Percentiles rank a stretch among this genome's conserved stretches.
Conservation (phyloP, 1,140 invertebrate species). For the Penaeus vannamei region DNA sequence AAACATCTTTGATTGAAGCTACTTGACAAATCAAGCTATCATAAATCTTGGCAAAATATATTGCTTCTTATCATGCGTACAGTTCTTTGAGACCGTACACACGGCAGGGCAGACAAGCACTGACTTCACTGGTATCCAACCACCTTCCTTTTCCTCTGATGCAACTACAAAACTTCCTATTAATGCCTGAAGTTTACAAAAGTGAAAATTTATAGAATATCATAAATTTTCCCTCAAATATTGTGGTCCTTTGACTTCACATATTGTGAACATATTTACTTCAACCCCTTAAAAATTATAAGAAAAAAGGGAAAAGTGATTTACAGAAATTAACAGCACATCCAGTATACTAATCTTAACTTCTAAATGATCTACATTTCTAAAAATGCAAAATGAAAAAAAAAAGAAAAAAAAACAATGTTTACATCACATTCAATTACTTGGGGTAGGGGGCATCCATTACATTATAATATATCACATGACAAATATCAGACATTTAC, state of each 20-base stretch:
- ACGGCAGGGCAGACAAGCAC: neutral
- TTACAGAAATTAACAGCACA: slow-evolving; percentile 57
- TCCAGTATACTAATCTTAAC: slow-evolving; percentile 58
- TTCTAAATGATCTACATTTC: slow-evolving; percentile 51
- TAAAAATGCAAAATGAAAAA: slow-evolving; percentile 58
- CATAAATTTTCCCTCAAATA: slow-evolving; percentile 45
- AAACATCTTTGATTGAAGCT: slow-evolving; percentile 42
- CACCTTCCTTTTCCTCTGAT: slow-evolving; percentile 10
- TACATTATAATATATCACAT: slow-evolving; percentile 45
- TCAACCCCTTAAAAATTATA: slow-evolving; percentile 37
- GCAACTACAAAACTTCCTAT: slow-evolving; percentile 51
- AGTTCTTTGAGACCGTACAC: slow-evolving; percentile 15
- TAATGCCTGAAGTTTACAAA: slow-evolving; percentile 52
- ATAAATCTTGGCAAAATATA: slow-evolving; percentile 30
- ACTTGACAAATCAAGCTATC: slow-evolving; percentile 28
- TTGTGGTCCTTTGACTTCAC: slow-evolving; percentile 53
- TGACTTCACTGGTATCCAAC: slow-evolving; percentile 12
- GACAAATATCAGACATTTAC: neutral
- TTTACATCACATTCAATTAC: slow-evolving; percentile 62
- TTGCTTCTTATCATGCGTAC: slow-evolving; percentile 12
- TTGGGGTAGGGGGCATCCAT: slow-evolving; percentile 54
- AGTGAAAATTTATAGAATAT: slow-evolving; percentile 54
- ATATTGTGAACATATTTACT: slow-evolving; percentile 12
- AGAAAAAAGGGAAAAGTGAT: neutral
- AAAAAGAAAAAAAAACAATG: slow-evolving; percentile 10